Base-by-base conservation (phyloP, 2,888 invertebrate species). In the Ochropacha duplaris region DNA sequence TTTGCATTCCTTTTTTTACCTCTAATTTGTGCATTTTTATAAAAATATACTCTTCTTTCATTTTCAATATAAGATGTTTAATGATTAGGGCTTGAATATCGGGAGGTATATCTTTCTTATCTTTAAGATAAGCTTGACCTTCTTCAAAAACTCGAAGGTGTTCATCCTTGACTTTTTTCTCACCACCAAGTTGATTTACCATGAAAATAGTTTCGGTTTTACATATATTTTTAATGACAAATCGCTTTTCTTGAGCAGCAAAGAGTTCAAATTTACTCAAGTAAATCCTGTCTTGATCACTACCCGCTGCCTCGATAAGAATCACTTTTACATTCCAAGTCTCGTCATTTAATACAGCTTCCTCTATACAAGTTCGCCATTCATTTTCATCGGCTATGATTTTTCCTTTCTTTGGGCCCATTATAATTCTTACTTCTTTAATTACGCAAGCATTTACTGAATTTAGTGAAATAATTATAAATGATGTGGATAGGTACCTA, bases 171-270 rank as follows among this genome's bases (percentile, higher is more conserved):
- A 84, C 72, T 67, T 90, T 90, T 67, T 90, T 91, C 54, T 91
- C 91, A 12, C 80, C 84, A 5, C 92, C 92, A 6, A 92, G 79
- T 72, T 92, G 92, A 66, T 91, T 92, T 4, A 92, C 79, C 92
- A 92, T 92, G 62, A 92, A 92, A 56, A 87, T 86, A 3, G 92
- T 91, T 78, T 92, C 91, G 0, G 89, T 86, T 79, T 87, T 90
- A 61, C 87, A 87, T 54, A 92, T 91, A 69, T 89, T 92, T 74
- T 91, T 92, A 2, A 92, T 78, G 0, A 92, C 90, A 70, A 88
- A 92, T 66, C 92, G 74, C 71, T 83, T 88, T 67, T 91, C 91
- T 71, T 86, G 76, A 0, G 84, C 81, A 4, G 92, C 87, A 62
- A 76, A 87, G 1, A 62, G 76, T 73, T 92, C 92, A 54, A 92